Base-by-base conservation (phyloP, 2,888 invertebrate species). In the Sisyra terminalis region DNA sequence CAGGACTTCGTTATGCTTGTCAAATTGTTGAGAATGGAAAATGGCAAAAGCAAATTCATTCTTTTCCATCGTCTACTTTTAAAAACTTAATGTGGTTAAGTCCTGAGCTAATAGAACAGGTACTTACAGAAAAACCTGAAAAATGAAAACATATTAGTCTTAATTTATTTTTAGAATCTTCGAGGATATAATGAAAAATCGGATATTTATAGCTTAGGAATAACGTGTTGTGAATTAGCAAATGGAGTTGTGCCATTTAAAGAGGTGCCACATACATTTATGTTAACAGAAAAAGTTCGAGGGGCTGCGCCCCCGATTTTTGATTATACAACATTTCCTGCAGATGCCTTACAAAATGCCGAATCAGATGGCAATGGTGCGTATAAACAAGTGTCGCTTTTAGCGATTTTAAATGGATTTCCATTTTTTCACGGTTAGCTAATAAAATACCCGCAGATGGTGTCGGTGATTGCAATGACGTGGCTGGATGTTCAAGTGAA, bases 121-220 rank as follows among this genome's bases (percentile, higher is more conserved):
- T 76, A 29, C 15, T 38, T 3, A 2, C n/a, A 18, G 2, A 4
- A 38, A 17, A 17, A 3, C 18, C n/a, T 11, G 24, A 10, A 38
- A 16, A 17, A 39, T 41, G 14, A n/a, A 17, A 43, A 24, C 16
- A n/a, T n/a, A n/a, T n/a, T n/a, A n/a, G n/a, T 16, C 9, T 29
- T 39, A 13, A 14, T 40, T 40, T 29, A 11, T 30, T 40, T 40
- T 3, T 60, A 79, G 77, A 87, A 88, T 61, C 63, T 89, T 30
- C 69, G 73, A 54, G 93, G 94, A 3, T 94, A 92, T 59, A 83
- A 85, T 54, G 81, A 81, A 55, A 84, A 84, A 51, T 86, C 89
- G 0, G 94, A 94, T 61, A 78, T 92, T 10, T 94, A 94, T 58
- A 92, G 92, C 46, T 55, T 92, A 34, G 94, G 94, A 15, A 84